A percentile compares a stretch with the other conserved stretches of the same genome.
Evolutionary conservation across 2,113 vertebrate species (phyloP).

Genomic region (Tiliqua scincoides): DNA sequence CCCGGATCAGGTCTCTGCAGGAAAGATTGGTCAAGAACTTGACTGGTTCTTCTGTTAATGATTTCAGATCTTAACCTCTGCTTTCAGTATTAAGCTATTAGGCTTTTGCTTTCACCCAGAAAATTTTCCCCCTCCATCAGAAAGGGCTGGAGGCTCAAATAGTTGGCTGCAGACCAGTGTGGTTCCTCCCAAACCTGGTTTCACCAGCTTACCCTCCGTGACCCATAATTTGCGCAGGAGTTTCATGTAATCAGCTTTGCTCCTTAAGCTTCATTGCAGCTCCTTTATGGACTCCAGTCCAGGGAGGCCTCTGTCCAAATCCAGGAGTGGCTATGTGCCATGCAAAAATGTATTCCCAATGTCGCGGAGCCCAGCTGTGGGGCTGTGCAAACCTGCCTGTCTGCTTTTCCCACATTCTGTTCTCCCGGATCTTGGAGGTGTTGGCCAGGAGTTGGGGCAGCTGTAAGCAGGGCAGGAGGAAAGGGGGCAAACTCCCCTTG

Average conservation of each 20-base stretch:
- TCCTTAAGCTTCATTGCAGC: not conserved
- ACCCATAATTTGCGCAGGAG: not conserved
- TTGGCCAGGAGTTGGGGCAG: not conserved
- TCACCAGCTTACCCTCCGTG: not conserved
- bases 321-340: not conserved
- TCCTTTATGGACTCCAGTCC: not conserved
- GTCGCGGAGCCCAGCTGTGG: no score
- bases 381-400: not conserved
- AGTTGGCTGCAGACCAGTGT: not conserved
- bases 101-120: not conserved
- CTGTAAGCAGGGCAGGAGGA: not conserved
- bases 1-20: slow-evolving; percentile 47
- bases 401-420: not conserved
- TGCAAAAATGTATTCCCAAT: not conserved
- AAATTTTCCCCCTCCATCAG: not conserved
- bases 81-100: not conserved
- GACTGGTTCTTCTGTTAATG: slow-evolving; percentile 69
- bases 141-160: not conserved
- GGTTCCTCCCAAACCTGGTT: not conserved
- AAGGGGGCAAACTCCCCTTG: no score
- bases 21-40: slow-evolving; percentile 40
- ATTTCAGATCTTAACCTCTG: slow-evolving; percentile 69
- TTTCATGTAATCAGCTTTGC: slow-evolving; percentile 26
- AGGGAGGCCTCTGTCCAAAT: not conserved
- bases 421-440: not conserved